phyloP scores from a whole-genome alignment of 1,140 invertebrate species.

The Drosophila persimilis region DNA sequence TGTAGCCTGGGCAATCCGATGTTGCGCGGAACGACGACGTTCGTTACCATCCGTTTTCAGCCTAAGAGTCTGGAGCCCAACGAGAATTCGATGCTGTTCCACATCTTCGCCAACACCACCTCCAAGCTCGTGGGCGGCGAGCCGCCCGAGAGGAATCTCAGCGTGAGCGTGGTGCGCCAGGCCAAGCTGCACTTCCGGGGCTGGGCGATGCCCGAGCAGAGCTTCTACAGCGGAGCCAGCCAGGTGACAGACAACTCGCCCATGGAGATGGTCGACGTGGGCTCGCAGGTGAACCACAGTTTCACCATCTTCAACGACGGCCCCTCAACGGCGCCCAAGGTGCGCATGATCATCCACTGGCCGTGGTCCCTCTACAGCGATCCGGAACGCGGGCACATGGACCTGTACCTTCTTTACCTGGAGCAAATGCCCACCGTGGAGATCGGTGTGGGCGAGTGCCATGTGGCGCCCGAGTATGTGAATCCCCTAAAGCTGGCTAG shows the following conservation, averaged over 20 bases:
- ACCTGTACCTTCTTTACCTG: constrained; percentile 96
- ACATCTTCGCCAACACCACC: constrained; percentile 93
- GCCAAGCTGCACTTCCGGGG: constrained; percentile 93
- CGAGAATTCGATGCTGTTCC: constrained; percentile 88
- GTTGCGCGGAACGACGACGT: constrained; percentile 84
- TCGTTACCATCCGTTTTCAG: constrained; percentile 91
- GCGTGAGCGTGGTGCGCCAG: constrained; percentile 89
- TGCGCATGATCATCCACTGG: constrained; percentile 94
- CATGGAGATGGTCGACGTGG: constrained; percentile 92
- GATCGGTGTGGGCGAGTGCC: constrained; percentile 87
- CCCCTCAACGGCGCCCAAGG: constrained; percentile 90
- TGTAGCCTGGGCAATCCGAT: constrained; percentile 96
- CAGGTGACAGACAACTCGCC: constrained; percentile 89
- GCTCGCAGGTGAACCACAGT: constrained; percentile 91
- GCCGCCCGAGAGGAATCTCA: constrained; percentile 84
- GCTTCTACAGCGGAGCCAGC: constrained; percentile 93
- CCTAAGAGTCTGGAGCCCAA: constrained; percentile 88
- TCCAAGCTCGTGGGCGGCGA: constrained; percentile 87
- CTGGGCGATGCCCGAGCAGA: constrained; percentile 88
- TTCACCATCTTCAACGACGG: constrained; percentile 94
- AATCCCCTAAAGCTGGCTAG: constrained; percentile 88
- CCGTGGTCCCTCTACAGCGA: constrained; percentile 94
- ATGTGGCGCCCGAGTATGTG: constrained; percentile 84
- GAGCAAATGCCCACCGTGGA: constrained; percentile 91
- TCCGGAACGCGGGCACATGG: constrained; percentile 84